These are phyloP conservation scores for Peromyscus aztecus DNA, from an alignment of 2,797 vertebrate species.

Conservation along the genomic window DNA sequence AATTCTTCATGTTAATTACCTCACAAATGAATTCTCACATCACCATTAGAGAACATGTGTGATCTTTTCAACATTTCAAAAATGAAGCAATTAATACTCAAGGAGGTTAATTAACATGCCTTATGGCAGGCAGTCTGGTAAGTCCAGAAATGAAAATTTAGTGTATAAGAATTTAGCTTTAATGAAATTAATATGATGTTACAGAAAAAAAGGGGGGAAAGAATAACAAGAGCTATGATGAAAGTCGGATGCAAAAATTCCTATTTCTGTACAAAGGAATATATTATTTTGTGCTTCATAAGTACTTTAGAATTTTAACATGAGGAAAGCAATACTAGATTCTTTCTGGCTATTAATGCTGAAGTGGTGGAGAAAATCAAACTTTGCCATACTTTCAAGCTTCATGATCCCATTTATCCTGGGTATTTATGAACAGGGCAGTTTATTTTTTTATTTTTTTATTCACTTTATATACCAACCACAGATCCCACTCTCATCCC, in stretches of 20 bases:
- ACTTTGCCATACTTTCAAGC: conserved; percentile 57
- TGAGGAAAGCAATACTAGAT: conserved; percentile 1
- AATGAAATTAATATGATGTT: neutral
- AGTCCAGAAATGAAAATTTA: neutral
- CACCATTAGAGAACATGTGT: neutral
- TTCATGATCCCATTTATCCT: conserved; percentile 31
- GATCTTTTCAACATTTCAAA: conserved; percentile 51
- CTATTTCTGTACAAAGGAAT: neutral
- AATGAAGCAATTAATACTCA: conserved; percentile 23
- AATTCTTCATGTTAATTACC: conserved; percentile 3
- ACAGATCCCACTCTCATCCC: too few relatives aligned
- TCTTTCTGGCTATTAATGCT: conserved; percentile 53
- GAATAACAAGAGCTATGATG: neutral
- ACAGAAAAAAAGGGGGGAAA: neutral
- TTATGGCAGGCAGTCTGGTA: neutral
- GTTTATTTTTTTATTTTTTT: too few relatives aligned
- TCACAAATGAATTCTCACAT: neutral
- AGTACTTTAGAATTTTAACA: conserved; percentile 24
- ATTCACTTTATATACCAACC: too few relatives aligned
- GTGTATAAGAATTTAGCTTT: neutral
- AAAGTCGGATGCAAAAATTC: neutral
- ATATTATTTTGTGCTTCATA: conserved; percentile 21
- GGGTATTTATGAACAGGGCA: neutral
- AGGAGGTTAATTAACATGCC: conserved; percentile 24
- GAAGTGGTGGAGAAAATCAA: neutral